Percentiles rank a stretch among this genome's conserved stretches.
phyloP scores from a whole-genome alignment of 1,140 invertebrate species.

The Orius insidiosus region DNA sequence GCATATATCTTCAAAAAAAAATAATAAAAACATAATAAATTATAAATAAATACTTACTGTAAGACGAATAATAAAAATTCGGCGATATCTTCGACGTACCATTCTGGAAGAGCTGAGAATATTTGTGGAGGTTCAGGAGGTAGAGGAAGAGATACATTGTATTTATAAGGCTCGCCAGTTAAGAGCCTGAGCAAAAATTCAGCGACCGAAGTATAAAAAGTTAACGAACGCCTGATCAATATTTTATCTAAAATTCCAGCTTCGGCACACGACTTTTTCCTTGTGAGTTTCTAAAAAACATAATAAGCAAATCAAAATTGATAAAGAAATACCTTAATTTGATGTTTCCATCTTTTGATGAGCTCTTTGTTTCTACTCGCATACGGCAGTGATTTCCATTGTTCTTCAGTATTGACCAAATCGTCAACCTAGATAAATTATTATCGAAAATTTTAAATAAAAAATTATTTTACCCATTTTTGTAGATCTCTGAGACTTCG shows the following conservation, averaged over 20 bases:
- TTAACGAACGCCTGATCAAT: slow-evolving; percentile 56
- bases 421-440: slow-evolving; percentile 55
- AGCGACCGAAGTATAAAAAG: slow-evolving; percentile 73
- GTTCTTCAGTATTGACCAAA: slow-evolving; percentile 55
- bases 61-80: slow-evolving; percentile 86
- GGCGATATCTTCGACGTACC: slow-evolving; percentile 91
- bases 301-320: slow-evolving; percentile 7
- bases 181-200: slow-evolving; percentile 53
- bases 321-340: slow-evolving; percentile 33
- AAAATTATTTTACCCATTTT: slow-evolving; percentile 40
- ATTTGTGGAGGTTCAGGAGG: slow-evolving; percentile 42
- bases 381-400: slow-evolving; percentile 65
- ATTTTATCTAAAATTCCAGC: slow-evolving; percentile 67
- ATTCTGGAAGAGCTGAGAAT: slow-evolving; percentile 84
- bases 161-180: slow-evolving; percentile 22
- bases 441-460: no score
- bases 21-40: slow-evolving; percentile 9
- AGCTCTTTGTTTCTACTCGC: slow-evolving; percentile 63
- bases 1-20: slow-evolving; percentile 47
- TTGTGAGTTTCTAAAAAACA: slow-evolving; percentile 29
- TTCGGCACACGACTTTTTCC: slow-evolving; percentile 68
- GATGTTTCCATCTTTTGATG: slow-evolving; percentile 70
- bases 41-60: no score
- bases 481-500: slow-evolving; percentile 73
- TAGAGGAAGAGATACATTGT: slow-evolving; percentile 24